Evolutionary conservation across 2,113 vertebrate species (phyloP), one percentile per base, ranked within the genome.

Genomic region (Hypanus sabinus): DNA sequence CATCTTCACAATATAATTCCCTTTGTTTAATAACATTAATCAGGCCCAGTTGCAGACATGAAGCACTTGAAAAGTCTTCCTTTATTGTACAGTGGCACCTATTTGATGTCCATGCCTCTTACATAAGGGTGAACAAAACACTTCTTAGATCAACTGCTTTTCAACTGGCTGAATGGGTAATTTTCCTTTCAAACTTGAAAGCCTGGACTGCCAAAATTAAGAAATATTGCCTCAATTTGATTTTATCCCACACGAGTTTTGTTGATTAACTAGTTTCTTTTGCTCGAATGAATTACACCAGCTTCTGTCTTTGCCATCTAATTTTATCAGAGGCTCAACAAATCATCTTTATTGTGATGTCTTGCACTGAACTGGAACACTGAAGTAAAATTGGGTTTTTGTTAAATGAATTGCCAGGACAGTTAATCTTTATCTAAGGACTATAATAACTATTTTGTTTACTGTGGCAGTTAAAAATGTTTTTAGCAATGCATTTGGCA

Each of bases 381-480:
- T 96, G n/a, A 94, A 96, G 96, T 96, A 96, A 97, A 97, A 95
- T 94, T 95, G 68, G 94, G 77, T 95, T 97, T 96, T 96, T 95
- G 83, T 96, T 94, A 95, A 96, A 96, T 95, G 96, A 97, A 96
- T 95, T 96, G 97, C 96, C 95, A 95, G 97, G 97, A 96, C 96
- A 62, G 95, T 98, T 98, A 94, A 97, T 98, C 97, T 98, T 97
- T 97, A 97, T 97, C 96, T 97, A 97, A 97, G 96, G 96, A 96
- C 95, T 96, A 96, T 96, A 97, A 96, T 96, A 95, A 96, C 95
- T 94, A 93, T 94, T 96, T 95, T 96, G 95, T 96, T 96, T 95
- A 95, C 95, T 94, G 94, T 96, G 95, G 95, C 95, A 96, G 95
- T 73, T 95, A 94, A 95, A 96, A 96, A 96, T 46, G 94, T 96